Conservation (phyloP, 2,888 invertebrate species). For the Hyles lineata region DNA sequence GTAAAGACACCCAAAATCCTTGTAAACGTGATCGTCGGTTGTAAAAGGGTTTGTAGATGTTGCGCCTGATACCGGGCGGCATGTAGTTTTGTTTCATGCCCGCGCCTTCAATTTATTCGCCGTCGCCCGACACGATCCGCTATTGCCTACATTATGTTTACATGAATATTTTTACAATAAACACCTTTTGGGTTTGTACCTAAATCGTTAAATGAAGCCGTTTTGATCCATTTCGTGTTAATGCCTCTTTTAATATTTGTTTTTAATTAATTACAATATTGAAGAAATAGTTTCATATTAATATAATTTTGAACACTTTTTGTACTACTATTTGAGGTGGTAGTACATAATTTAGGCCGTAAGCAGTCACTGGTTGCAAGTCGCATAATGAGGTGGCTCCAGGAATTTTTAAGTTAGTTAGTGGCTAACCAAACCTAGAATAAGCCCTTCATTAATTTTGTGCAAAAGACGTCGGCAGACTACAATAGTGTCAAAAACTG, state of each 20-base stretch:
- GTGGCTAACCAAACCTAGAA: no score
- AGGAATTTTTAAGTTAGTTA: no score
- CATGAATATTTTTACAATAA: conserved; percentile 45
- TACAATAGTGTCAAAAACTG: no score
- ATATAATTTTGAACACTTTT: no score
- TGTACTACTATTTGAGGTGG: no score
- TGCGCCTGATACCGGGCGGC: conserved; percentile 69
- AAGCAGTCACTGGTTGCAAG: no score
- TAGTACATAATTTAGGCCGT: no score
- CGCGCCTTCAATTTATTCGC: conserved; percentile 77
- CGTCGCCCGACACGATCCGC: conserved; percentile 73
- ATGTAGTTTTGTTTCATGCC: conserved; percentile 71
- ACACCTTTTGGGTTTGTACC: conserved; percentile 16
- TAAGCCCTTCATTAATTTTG: neutral
- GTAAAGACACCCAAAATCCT: neutral
- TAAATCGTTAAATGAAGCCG: neutral
- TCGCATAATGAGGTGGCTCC: no score
- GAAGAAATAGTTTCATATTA: no score
- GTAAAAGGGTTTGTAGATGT: conserved; percentile 56
- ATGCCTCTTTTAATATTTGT: no score
- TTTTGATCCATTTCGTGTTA: neutral
- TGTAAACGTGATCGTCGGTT: conserved; percentile 9
- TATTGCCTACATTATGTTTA: conserved; percentile 62
- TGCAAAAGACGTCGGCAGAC: no score
- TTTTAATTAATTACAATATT: no score